These are phyloP conservation scores for Rousettus leschenaultii DNA, from an alignment of 2,113 vertebrate genomes.

Conservation along the genomic window DNA sequence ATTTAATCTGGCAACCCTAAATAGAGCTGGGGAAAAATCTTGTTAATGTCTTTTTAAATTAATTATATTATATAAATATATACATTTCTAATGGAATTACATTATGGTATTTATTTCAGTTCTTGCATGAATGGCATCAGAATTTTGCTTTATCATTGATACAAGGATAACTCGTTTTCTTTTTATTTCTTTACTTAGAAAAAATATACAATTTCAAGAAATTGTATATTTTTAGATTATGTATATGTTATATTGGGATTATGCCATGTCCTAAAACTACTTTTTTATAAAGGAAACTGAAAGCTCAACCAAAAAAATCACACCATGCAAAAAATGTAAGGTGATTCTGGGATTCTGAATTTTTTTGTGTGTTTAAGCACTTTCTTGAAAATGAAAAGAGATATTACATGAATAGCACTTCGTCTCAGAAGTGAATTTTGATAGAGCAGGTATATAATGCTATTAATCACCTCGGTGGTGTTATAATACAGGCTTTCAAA, in stretches of 20 bases:
- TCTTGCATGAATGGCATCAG: neutral
- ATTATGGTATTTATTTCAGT: neutral
- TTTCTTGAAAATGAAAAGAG: slow-evolving; percentile 49
- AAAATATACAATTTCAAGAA: neutral
- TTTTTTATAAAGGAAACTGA: neutral
- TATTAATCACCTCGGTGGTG: slow-evolving; percentile 41
- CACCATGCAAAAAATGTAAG: neutral
- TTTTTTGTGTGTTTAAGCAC: neutral
- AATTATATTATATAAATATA: neutral
- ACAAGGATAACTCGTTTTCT: neutral
- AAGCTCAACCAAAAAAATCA: neutral
- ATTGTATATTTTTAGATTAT: neutral
- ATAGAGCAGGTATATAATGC: slow-evolving; percentile 39
- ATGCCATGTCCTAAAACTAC: neutral
- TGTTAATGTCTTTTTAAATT: neutral
- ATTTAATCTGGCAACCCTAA: neutral
- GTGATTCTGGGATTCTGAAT: neutral
- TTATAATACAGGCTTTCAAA: slow-evolving; percentile 44
- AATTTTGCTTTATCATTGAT: neutral
- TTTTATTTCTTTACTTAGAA: slow-evolving; percentile 22
- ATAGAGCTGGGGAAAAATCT: neutral
- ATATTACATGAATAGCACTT: slow-evolving; percentile 48
- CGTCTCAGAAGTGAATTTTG: slow-evolving; percentile 48
- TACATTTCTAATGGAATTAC: neutral
- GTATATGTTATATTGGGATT: neutral